phyloP scores from a whole-genome alignment of 1,140 invertebrate species.

The Temnothorax longispinosus region DNA sequence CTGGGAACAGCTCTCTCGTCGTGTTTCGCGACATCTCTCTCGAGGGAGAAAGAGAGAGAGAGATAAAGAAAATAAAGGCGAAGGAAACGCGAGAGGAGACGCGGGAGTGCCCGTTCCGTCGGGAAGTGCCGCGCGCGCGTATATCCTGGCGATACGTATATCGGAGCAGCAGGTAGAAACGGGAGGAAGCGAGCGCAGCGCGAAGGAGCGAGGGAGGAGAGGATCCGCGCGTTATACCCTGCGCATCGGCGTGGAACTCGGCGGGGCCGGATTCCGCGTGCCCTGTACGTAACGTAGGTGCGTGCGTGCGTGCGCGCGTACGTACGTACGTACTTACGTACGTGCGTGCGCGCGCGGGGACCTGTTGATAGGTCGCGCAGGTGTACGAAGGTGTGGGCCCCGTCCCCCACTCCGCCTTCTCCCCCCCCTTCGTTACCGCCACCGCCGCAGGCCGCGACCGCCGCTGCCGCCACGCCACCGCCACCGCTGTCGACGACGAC shows the following conservation, averaged over 20 bases:
- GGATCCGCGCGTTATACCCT: constrained; percentile 28
- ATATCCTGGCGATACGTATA: neutral
- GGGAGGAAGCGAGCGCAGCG: neutral
- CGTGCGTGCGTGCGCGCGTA: constrained; percentile 45
- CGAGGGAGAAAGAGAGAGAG: neutral
- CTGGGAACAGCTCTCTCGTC: neutral
- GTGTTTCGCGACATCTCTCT: neutral
- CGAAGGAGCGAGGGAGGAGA: neutral
- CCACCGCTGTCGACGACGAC: neutral
- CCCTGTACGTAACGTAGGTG: constrained; percentile 62
- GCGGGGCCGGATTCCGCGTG: constrained; percentile 69
- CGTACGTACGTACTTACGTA: constrained; percentile 4
- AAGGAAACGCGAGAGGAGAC: neutral
- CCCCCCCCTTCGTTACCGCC: neutral
- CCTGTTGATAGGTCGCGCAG: constrained; percentile 62
- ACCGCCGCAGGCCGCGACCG: neutral
- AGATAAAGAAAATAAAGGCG: neutral
- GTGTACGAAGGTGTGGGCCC: constrained; percentile 44
- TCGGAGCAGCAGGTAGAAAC: constrained; percentile 16
- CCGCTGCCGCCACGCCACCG: neutral
- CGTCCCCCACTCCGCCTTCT: neutral
- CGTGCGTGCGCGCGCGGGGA: constrained; percentile 24
- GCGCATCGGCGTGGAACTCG: constrained; percentile 65
- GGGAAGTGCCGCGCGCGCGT: neutral
- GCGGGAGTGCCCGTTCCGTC: neutral